Base-by-base conservation (phyloP, 2,113 vertebrate species). In the Phrynosoma platyrhinos region DNA sequence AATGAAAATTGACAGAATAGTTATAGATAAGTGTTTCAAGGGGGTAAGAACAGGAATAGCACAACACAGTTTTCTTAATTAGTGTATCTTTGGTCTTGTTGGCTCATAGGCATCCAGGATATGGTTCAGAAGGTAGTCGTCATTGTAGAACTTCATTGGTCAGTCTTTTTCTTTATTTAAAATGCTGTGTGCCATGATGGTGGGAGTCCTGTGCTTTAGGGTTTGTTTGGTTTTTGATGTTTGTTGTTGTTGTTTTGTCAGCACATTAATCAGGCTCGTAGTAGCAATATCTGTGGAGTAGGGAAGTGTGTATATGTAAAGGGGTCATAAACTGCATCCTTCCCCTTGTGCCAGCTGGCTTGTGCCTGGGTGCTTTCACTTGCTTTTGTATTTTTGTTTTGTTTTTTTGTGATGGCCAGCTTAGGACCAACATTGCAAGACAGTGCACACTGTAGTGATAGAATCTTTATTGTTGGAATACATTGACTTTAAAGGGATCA, bases 251-350 rank as follows among this genome's bases (percentile, higher is more conserved):
- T 16, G 13, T 16, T 3, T 62, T 20, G 58, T 20, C 58, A 20
- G 16, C 58, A 62, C 58, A 16, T 62, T 62, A 62, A 62, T 62
- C 18, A 4, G 16, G 58, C 2, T 2, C 58, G 14, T 62, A 4
- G 58, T 18, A 74, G 32, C 40, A 69, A 68, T 0, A 23, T 27
- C 10, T 2, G 40, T 88, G 76, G 0, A 0, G 58, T 5, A 6
- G 40, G 27, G 64, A 76, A 12, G 42, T 30, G 4, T 66, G 71
- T 77, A 27, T 27, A 68, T 40, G 10, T 4, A 30, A 14, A 21
- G 42, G 21, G 42, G 27, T 71, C 90, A 88, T 72, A 84, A 91
- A 32, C 86, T 90, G 91, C 89, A 93, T 77, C 84, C 82, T 18
- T 79, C 62, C 64, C 1, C 32, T 92, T 83, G 25, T 4, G 47